Percentiles rank a stretch among this genome's conserved stretches.
Evolutionary conservation across 2,888 invertebrate species (phyloP).

Genomic region (Drosophila paracracens): DNA sequence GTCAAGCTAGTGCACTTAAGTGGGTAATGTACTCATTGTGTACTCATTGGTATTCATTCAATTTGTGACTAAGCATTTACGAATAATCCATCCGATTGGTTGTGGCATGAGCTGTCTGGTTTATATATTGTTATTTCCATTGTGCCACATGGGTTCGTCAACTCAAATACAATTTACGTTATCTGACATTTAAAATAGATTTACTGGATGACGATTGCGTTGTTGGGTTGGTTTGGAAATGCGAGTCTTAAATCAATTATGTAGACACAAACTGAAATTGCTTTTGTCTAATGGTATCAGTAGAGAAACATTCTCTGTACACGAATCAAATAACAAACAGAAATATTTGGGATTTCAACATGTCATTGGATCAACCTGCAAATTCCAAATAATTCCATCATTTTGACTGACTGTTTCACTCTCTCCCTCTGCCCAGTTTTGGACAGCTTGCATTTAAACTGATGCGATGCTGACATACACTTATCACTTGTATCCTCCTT

Average conservation of each 20-base stretch:
- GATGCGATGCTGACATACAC: conserved; percentile 8
- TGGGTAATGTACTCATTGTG: neutral
- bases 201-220: conserved; percentile 6
- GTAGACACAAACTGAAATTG: conserved; percentile 37
- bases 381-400: conserved; percentile 31
- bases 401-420: conserved; percentile 1
- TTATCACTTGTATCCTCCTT: conserved; percentile 10
- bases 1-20: neutral
- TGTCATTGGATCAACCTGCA: conserved; percentile 10
- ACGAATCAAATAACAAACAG: conserved; percentile 37
- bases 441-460: conserved; percentile 19
- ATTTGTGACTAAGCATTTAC: conserved; percentile 6
- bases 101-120: conserved; percentile 16
- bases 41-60: neutral
- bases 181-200: conserved; percentile 26
- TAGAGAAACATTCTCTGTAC: conserved; percentile 7
- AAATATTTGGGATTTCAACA: conserved; percentile 35
- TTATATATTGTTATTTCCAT: neutral
- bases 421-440: neutral
- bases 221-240: conserved; percentile 3
- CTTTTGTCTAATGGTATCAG: conserved; percentile 38
- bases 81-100: neutral
- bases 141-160: neutral
- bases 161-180: conserved; percentile 16
- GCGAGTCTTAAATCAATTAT: conserved; percentile 47